phyloP scores from a whole-genome alignment of 2,113 vertebrate genomes.

The Oreotrochilus melanogaster region DNA sequence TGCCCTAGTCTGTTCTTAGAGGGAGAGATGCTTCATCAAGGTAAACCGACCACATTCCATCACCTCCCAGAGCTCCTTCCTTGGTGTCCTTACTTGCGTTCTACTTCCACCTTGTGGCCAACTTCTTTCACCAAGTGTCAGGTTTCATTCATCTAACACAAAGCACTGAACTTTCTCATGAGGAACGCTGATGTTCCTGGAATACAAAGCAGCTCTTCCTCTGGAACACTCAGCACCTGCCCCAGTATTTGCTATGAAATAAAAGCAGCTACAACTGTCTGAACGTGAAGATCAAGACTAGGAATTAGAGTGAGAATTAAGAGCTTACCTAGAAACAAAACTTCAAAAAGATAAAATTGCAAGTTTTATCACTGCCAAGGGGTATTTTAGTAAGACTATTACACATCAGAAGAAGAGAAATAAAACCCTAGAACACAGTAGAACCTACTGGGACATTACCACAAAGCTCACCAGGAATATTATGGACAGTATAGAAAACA shows the following conservation, averaged over 20 bases:
- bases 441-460: not conserved
- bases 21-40: not conserved
- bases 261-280: not conserved
- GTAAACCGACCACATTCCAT: accelerated
- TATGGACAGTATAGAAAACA: not conserved
- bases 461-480: not conserved
- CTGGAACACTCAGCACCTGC: no score
- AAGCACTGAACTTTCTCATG: not conserved
- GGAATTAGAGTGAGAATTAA: not conserved
- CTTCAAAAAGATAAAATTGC: not conserved
- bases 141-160: accelerated
- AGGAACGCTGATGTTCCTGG: no score
- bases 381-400: not conserved
- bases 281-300: not conserved
- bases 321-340: not conserved
- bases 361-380: not conserved
- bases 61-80: not conserved
- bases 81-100: not conserved
- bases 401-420: not conserved
- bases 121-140: not conserved
- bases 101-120: constrained; percentile 44
- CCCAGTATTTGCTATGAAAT: not conserved
- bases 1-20: not conserved
- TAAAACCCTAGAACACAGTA: not conserved
- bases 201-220: no score